Evolutionary conservation across 2,113 vertebrate species (phyloP).

Genomic region (Hydrolagus affinis): DNA sequence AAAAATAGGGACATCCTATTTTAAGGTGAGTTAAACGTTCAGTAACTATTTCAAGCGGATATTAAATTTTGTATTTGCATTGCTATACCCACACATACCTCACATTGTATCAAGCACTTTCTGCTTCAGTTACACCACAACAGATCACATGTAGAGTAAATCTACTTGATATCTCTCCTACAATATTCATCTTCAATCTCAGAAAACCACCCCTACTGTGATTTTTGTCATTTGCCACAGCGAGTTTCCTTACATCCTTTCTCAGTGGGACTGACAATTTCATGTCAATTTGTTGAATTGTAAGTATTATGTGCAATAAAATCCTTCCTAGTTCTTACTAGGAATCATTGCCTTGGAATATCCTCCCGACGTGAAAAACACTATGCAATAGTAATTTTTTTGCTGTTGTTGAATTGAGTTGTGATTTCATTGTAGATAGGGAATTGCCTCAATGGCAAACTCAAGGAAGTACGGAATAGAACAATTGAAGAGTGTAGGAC

Average conservation of each 20-base stretch:
- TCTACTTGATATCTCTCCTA: neutral
- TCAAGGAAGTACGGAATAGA: too few species aligned
- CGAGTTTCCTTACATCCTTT: neutral
- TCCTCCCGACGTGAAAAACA: too few species aligned
- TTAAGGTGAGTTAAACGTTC: neutral
- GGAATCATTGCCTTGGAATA: too few species aligned
- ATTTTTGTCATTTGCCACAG: neutral
- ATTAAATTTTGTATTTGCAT: neutral
- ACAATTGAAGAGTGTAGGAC: too few species aligned
- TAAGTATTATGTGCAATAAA: too few species aligned
- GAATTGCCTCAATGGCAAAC: too few species aligned
- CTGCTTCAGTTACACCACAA: neutral
- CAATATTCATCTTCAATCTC: neutral
- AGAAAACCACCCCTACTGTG: neutral
- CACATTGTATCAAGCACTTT: too few species aligned
- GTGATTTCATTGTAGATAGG: neutral
- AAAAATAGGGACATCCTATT: too few species aligned
- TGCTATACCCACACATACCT: too few species aligned
- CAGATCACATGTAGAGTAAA: neutral
- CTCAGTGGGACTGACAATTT: neutral
- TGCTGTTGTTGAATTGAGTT: neutral
- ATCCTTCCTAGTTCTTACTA: too few species aligned
- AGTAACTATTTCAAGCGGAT: neutral
- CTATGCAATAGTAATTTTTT: too few species aligned
- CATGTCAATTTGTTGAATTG: neutral